A percentile compares a stretch with the other conserved stretches of the same genome.
Conservation (phyloP, 2,113 vertebrate genomes). For the Monopterus albus region DNA sequence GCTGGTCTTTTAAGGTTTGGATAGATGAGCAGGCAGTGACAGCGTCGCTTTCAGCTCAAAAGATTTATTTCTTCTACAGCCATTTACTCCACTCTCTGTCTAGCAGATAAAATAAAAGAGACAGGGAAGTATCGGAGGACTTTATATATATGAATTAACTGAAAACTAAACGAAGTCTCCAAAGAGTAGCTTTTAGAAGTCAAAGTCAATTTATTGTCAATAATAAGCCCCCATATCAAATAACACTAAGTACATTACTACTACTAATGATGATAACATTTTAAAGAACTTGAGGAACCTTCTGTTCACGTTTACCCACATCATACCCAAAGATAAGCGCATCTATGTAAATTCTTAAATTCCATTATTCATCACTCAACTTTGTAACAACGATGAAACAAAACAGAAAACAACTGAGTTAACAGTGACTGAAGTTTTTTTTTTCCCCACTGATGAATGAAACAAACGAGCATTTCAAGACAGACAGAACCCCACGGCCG, state of each 20-base stretch:
- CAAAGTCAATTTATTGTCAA: no score
- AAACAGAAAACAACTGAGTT: neutral
- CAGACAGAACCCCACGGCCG: conserved; percentile 15
- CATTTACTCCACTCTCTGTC: neutral
- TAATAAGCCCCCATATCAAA: neutral
- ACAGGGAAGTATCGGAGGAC: neutral
- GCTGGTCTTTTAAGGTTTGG: neutral
- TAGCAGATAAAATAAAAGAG: neutral
- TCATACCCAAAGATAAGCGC: neutral
- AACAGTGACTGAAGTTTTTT: conserved; percentile 25
- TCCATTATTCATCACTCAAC: conserved; percentile 8
- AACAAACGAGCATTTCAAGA: conserved; percentile 35
- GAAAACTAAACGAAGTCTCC: neutral
- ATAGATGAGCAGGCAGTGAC: neutral
- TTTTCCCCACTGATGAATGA: conserved; percentile 34
- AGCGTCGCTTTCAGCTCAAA: neutral
- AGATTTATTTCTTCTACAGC: conserved; percentile 9
- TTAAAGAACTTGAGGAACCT: neutral
- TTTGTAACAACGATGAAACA: neutral
- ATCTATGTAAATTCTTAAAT: conserved; percentile 1
- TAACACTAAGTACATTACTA: neutral
- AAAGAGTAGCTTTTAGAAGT: neutral
- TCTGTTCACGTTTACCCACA: neutral
- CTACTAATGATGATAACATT: neutral
- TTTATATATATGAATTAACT: neutral